Evolutionary conservation across 2,113 vertebrate species (phyloP).

Genomic region (Rattus norvegicus): DNA sequence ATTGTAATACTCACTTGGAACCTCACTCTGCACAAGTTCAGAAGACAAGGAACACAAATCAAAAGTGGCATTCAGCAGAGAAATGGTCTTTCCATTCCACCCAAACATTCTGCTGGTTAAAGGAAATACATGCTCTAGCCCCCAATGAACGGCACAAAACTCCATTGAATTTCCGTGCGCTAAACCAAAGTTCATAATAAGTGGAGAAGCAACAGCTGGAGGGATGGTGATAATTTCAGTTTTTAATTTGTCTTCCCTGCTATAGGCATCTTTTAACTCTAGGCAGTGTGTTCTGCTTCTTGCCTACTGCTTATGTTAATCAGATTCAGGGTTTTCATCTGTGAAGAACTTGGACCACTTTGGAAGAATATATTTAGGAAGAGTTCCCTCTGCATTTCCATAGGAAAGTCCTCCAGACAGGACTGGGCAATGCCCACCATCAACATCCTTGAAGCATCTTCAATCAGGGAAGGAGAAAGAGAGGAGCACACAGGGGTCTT

Average conservation of each 20-base stretch:
- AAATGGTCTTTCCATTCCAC: neutral
- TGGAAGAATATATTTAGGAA: conserved; percentile 31
- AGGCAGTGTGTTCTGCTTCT: conserved; percentile 13
- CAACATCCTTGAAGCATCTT: neutral
- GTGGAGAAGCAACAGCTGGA: conserved; percentile 47
- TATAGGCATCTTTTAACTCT: conserved; percentile 20
- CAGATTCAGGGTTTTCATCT: conserved; percentile 33
- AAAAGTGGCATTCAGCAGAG: neutral
- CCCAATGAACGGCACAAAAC: neutral
- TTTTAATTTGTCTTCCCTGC: conserved; percentile 54
- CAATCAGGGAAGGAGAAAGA: neutral
- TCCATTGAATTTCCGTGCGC: conserved; percentile 32
- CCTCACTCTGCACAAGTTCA: neutral
- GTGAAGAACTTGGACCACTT: conserved; percentile 8
- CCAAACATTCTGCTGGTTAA: neutral
- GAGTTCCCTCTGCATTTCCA: neutral
- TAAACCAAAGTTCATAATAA: conserved; percentile 15
- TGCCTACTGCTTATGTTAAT: conserved; percentile 37
- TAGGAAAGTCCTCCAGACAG: neutral
- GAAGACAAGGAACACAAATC: neutral
- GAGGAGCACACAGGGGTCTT: neutral
- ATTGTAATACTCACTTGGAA: neutral
- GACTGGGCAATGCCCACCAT: neutral
- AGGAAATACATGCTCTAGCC: neutral
- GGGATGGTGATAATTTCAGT: conserved; percentile 52